Base-by-base conservation (phyloP, 2,888 invertebrate species). In the Mythimna ferrago region DNA sequence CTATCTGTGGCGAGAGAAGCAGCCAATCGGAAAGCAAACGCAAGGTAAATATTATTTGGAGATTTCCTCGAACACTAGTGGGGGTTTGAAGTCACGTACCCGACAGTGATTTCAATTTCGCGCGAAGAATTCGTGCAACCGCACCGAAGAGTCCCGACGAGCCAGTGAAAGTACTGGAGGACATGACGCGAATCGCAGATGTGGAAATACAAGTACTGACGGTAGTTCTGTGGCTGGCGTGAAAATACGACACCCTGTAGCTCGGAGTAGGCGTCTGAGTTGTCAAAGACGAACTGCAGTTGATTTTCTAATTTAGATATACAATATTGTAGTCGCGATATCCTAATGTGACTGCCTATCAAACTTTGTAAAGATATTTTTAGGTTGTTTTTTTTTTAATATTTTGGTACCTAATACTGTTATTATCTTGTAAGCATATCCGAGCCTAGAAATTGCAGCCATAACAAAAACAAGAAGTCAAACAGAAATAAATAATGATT, bases 71-170 rank as follows among this genome's bases (percentile, higher is more conserved):
- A 91, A 91, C 90, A 91, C 89, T 87, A 87, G 90, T 90, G 92
- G 70, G 92, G 92, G 92, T 89, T 92, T 93, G 92, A 91, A 93
- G 93, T 94, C 95, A 95, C 94, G 94, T 94, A 93, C 87, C 80
- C 86, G 88, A 85, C 89, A 91, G 92, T 93, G 92, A 94, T 95
- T 94, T 94, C 94, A 93, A 94, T 94, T 94, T 92, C 89, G 89
- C 86, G 89, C 80, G 87, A 92, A 89, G 90, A 89, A 88, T 87
- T 89, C 88, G 72, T 85, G 87, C 89, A 89, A 76, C 88, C 86
- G 89, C 88, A 86, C 89, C 89, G 78, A 78, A 87, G 88, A 88
- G 83, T 88, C 89, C 90, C 90, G 84, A 84, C 76, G 80, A 87
- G 89, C 86, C 82, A 86, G 88, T 89, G 88, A 81, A 81, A 81